Percentiles rank a stretch among this genome's conserved stretches.
Evolutionary conservation across 2,888 invertebrate species (phyloP).

Genomic region (Biston stratarius): DNA sequence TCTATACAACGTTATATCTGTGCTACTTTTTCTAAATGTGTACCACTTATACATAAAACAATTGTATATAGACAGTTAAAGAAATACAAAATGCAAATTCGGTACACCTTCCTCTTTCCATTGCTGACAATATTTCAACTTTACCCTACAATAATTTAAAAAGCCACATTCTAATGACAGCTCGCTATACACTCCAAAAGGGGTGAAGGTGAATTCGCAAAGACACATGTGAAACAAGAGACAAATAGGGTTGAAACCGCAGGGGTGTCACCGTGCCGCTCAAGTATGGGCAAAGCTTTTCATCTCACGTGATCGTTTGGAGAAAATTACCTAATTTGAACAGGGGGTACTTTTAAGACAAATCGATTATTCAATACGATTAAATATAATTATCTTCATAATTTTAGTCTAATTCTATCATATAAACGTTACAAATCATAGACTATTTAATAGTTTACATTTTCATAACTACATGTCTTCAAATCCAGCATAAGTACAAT

Average conservation of each 20-base stretch:
- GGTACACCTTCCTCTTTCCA: constrained; percentile 1
- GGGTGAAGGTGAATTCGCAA: constrained; percentile 45
- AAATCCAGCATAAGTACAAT: too few species aligned
- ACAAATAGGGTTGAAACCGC: constrained; percentile 54
- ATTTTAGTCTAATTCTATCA: not conserved
- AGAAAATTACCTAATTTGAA: constrained; percentile 37
- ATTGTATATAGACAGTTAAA: not conserved
- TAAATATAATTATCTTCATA: not conserved
- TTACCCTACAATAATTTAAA: constrained; percentile 34
- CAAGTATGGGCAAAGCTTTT: constrained; percentile 41
- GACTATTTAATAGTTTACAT: too few species aligned
- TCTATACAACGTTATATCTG: too few species aligned
- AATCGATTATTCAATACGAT: constrained; percentile 4
- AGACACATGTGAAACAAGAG: constrained; percentile 48
- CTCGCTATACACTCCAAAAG: constrained; percentile 39
- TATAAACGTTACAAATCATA: too few species aligned
- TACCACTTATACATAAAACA: not conserved
- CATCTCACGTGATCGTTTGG: constrained; percentile 46
- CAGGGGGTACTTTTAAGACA: not conserved
- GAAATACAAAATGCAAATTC: not conserved
- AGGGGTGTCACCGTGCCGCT: constrained; percentile 36
- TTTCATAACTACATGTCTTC: too few species aligned
- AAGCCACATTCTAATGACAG: constrained; percentile 41
- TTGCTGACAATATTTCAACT: constrained; percentile 13
- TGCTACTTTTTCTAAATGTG: too few species aligned